A percentile compares a stretch with the other conserved stretches of the same genome.
Conservation (phyloP, 2,113 vertebrate genomes). For the Clarias batrachus region DNA sequence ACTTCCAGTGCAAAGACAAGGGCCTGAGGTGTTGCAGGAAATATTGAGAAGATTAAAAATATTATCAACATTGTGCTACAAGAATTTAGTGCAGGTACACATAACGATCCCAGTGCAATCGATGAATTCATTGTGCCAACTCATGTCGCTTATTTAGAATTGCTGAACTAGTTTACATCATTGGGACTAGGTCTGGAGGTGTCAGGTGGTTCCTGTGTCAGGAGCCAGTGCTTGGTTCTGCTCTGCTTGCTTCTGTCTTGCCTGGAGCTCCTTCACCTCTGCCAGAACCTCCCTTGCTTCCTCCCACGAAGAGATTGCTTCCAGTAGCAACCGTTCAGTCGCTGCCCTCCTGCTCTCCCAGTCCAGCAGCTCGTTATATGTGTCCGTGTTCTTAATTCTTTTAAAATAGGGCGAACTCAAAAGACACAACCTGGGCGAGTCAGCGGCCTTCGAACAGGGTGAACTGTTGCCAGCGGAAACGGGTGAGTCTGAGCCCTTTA, state of each 20-base stretch:
- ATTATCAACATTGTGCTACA: constrained; percentile 17
- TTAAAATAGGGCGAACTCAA: constrained; percentile 39
- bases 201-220: constrained; percentile 21
- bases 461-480: constrained; percentile 44
- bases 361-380: constrained; percentile 63
- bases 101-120: constrained; percentile 37
- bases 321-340: constrained; percentile 85
- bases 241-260: constrained; percentile 78
- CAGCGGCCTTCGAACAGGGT: constrained; percentile 35
- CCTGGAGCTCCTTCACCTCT: constrained; percentile 89
- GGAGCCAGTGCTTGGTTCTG: constrained; percentile 63
- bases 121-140: constrained; percentile 26
- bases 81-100: constrained; percentile 4
- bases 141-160: constrained; percentile 29
- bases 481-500: constrained; percentile 47
- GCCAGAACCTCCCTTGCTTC: constrained; percentile 89
- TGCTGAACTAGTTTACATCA: constrained; percentile 23
- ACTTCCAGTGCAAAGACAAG: constrained; percentile 47
- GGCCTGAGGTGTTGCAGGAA: constrained; percentile 33
- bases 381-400: constrained; percentile 67
- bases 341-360: constrained; percentile 78
- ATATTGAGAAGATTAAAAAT: constrained; percentile 17
- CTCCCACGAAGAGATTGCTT: constrained; percentile 88
- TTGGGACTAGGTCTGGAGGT: not conserved
- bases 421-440: constrained; percentile 43